These are phyloP conservation scores for Euproctis similis DNA, from an alignment of 2,888 invertebrate species.

Conservation along the genomic window DNA sequence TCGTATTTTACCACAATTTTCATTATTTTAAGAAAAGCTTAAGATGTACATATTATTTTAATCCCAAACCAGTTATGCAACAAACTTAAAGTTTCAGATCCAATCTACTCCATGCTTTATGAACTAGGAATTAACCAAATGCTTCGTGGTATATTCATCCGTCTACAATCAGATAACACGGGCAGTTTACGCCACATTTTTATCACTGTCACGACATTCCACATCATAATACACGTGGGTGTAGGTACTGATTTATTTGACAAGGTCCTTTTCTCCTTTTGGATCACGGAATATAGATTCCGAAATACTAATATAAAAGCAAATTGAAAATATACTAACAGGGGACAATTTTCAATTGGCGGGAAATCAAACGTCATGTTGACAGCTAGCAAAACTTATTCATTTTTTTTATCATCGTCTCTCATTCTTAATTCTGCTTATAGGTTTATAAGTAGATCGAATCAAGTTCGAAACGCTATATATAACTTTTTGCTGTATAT, in stretches of 20 bases:
- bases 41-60: not conserved
- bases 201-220: slow-evolving; percentile 23
- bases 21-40: no score
- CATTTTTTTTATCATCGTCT: slow-evolving; percentile 27
- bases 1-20: no score
- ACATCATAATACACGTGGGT: slow-evolving; percentile 20
- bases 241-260: slow-evolving; percentile 18
- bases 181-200: slow-evolving; percentile 18
- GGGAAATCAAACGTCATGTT: slow-evolving; percentile 39
- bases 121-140: slow-evolving; percentile 18
- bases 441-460: no score
- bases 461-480: no score
- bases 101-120: slow-evolving; percentile 13
- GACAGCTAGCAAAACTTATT: slow-evolving; percentile 30
- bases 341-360: slow-evolving; percentile 19
- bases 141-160: slow-evolving; percentile 11
- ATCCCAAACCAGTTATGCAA: not conserved
- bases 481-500: no score
- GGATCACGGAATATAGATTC: slow-evolving; percentile 16
- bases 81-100: slow-evolving; percentile 6
- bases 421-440: no score
- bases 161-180: slow-evolving; percentile 17
- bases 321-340: slow-evolving; percentile 15
- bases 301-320: no score
- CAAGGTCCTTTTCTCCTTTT: slow-evolving; percentile 20